These are phyloP conservation scores for Melanitta fusca DNA, from an alignment of 2,797 vertebrate genomes.

Conservation along the genomic window DNA sequence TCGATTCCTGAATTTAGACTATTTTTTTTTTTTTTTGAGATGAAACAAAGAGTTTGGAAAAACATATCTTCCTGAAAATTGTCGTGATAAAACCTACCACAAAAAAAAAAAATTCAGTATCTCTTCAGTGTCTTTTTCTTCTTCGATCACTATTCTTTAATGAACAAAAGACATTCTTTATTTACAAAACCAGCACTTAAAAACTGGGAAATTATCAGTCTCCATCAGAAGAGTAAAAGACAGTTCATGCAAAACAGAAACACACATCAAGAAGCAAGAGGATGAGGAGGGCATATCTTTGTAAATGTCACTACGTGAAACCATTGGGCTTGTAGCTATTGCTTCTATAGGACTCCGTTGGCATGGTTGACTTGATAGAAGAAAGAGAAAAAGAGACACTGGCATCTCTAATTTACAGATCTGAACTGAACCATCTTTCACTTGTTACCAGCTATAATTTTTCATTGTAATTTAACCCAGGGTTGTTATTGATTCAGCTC, in stretches of 20 bases:
- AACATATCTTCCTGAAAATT: neutral
- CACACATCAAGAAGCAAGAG: neutral
- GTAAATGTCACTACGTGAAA: neutral
- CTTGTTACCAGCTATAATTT: neutral
- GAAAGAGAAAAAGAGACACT: neutral
- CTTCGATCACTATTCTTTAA: neutral
- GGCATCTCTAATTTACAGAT: neutral
- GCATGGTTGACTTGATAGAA: neutral
- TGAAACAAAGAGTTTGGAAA: neutral
- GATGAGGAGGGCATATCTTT: neutral
- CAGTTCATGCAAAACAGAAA: neutral
- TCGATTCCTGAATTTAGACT: neutral
- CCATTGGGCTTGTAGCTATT: neutral
- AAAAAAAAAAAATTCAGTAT: neutral
- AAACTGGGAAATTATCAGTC: neutral
- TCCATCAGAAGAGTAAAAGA: neutral
- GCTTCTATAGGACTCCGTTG: neutral
- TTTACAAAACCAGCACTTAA: neutral
- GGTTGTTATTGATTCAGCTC: neutral
- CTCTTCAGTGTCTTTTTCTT: neutral
- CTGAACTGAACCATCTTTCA: neutral
- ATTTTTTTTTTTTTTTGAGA: too few relatives aligned
- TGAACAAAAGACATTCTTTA: neutral
- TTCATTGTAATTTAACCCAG: neutral
- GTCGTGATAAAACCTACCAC: neutral